These are phyloP conservation scores for Conistra vaccinii DNA, from an alignment of 2,888 invertebrate species.

Conservation along the genomic window DNA sequence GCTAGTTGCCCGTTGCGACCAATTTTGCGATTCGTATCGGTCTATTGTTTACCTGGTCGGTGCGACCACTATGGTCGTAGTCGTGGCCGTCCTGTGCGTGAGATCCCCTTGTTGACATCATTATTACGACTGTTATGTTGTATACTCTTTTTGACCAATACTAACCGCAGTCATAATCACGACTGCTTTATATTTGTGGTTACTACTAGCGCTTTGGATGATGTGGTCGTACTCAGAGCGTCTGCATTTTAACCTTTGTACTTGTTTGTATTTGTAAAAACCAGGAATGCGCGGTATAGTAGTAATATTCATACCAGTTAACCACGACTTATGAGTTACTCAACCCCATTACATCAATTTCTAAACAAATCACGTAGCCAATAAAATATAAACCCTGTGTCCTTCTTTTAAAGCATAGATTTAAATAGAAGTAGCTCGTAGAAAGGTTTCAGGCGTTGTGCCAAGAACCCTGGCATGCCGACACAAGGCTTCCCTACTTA, in stretches of 20 bases:
- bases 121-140: no score
- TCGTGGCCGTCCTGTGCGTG: no score
- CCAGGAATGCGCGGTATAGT: neutral
- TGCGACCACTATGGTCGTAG: no score
- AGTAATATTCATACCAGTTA: conserved; percentile 14
- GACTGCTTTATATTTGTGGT: no score
- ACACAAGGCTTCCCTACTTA: conserved; percentile 62
- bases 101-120: no score
- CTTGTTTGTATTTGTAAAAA: neutral
- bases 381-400: conserved; percentile 23
- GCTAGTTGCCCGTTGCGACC: no score
- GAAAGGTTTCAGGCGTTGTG: conserved; percentile 59
- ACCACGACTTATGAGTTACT: conserved; percentile 1
- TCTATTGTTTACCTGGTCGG: no score
- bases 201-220: no score
- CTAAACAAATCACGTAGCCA: conserved; percentile 31
- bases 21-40: no score
- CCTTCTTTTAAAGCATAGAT: conserved; percentile 33
- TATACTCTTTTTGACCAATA: no score
- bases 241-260: neutral
- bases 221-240: no score
- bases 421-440: conserved; percentile 30
- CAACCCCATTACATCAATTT: neutral
- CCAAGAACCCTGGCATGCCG: conserved; percentile 49
- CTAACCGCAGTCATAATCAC: neutral